Evolutionary conservation across 2,113 vertebrate species (phyloP).

Genomic region (Cyanocitta stelleri): DNA sequence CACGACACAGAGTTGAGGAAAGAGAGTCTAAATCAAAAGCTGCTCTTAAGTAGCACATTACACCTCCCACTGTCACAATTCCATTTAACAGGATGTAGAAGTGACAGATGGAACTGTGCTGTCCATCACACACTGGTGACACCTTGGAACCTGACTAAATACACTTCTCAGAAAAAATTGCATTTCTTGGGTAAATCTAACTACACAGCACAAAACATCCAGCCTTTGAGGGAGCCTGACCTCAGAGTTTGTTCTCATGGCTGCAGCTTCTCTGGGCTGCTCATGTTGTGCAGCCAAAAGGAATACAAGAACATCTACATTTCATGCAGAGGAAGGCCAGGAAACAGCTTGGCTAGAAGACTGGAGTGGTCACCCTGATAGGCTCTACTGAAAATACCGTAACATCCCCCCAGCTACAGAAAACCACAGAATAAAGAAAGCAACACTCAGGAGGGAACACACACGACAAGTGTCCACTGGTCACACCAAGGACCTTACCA

Average conservation of each 20-base stretch:
- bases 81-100: not conserved
- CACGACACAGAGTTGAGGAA: not conserved
- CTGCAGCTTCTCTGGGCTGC: not conserved
- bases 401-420: not conserved
- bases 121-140: not conserved
- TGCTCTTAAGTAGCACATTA: not conserved
- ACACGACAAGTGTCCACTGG: not conserved
- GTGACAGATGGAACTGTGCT: not conserved
- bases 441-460: not conserved
- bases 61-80: not conserved
- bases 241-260: not conserved
- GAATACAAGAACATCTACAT: not conserved
- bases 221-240: not conserved
- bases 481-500: not conserved
- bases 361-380: fast-evolving
- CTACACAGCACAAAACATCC: not conserved
- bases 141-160: not conserved
- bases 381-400: not conserved
- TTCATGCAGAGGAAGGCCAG: not conserved
- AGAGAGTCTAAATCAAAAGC: not conserved
- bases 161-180: not conserved
- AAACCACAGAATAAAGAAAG: not conserved
- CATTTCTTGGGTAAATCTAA: not conserved
- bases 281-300: not conserved
- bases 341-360: not conserved